A percentile compares a stretch with the other conserved stretches of the same genome.
phyloP scores from a whole-genome alignment of 2,113 vertebrate species.

The Trogon melanurus region DNA sequence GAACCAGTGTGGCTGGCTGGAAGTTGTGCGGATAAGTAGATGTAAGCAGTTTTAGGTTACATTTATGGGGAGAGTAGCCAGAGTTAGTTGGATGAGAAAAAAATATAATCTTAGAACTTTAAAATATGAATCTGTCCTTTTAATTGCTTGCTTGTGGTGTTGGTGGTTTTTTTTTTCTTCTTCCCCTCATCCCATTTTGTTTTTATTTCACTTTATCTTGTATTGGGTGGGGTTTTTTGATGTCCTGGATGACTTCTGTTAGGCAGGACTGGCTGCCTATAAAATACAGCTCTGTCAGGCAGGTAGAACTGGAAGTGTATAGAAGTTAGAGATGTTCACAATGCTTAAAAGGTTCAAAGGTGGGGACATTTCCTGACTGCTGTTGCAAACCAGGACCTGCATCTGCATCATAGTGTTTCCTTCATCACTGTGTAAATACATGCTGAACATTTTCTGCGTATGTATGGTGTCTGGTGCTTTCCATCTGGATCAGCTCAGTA shows the following conservation, averaged over 20 bases:
- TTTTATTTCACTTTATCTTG: neutral
- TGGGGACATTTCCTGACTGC: neutral
- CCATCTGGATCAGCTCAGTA: neutral
- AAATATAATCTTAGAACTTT: neutral
- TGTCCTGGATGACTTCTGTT: no score
- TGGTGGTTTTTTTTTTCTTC: accelerated
- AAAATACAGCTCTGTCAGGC: neutral
- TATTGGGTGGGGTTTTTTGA: no score
- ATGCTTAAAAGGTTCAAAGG: neutral
- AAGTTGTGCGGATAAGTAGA: neutral
- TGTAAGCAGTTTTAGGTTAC: neutral
- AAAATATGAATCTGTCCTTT: neutral
- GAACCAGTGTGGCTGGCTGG: neutral
- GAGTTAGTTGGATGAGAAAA: neutral
- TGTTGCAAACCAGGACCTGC: neutral
- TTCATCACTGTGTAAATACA: neutral
- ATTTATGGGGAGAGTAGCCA: neutral
- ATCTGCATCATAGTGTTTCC: neutral
- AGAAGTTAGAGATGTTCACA: neutral
- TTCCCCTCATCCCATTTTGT: accelerated
- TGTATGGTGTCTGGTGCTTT: neutral
- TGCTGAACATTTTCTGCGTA: neutral
- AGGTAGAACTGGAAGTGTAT: neutral
- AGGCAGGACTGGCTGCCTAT: no score
- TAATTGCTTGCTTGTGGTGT: neutral